Conservation (phyloP, 30 jellyfish, hydroid and myxozoan species). For the Hydractinia echinata region DNA sequence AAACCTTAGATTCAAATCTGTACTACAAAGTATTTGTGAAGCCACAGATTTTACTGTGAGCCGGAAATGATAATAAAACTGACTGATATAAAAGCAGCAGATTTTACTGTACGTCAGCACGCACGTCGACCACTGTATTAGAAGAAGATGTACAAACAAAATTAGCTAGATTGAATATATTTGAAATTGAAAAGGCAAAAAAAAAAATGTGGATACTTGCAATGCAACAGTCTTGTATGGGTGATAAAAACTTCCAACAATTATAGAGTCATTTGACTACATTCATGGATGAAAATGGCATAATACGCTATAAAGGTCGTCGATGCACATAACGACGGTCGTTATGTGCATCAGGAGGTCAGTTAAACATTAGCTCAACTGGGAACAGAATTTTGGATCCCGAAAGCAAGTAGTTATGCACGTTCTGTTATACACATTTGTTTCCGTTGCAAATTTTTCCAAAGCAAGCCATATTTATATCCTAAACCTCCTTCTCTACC, state of each 20-base stretch:
- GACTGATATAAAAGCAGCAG: neutral
- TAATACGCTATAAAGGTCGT: no score
- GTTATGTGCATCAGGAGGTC: neutral
- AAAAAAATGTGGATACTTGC: no score
- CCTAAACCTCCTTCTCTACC: conserved; percentile 5
- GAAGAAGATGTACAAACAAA: no score
- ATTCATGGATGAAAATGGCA: no score
- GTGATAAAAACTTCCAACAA: no score
- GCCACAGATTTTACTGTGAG: neutral
- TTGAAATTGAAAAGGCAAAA: no score
- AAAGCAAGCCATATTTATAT: neutral
- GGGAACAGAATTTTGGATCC: neutral
- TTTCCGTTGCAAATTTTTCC: conserved; percentile 9
- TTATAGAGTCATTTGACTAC: no score
- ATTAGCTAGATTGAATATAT: neutral
- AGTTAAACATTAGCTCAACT: conserved; percentile 1
- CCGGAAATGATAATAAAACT: neutral
- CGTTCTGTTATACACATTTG: neutral
- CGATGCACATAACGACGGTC: neutral
- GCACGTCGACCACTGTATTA: no score
- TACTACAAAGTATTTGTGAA: neutral
- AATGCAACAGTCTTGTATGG: no score
- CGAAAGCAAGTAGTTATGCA: neutral
- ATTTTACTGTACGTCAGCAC: neutral
- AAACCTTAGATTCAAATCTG: neutral